Percentiles rank a stretch among this genome's conserved stretches.
Evolutionary conservation across 2,113 vertebrate species (phyloP).

Genomic region (Grallaria varia): DNA sequence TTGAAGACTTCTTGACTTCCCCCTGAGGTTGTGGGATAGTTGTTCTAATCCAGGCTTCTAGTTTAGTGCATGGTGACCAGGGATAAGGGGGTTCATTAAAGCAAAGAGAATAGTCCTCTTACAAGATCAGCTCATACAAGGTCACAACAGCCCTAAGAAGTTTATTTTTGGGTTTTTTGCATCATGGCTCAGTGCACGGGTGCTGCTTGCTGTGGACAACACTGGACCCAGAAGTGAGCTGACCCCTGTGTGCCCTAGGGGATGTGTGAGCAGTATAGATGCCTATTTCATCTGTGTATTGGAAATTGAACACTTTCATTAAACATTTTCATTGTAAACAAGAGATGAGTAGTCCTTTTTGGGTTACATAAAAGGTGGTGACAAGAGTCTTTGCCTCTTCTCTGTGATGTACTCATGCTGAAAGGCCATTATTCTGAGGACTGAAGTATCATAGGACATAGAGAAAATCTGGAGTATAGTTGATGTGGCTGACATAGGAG

Average conservation of each 20-base stretch:
- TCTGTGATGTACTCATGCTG: neutral
- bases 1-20: neutral
- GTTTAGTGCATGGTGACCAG: neutral
- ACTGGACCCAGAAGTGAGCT: neutral
- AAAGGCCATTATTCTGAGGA: neutral
- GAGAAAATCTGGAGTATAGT: neutral
- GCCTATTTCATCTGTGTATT: neutral
- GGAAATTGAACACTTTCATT: neutral
- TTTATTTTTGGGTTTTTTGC: neutral
- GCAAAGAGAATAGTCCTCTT: neutral
- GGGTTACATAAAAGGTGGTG: neutral
- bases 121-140: neutral
- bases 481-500: neutral
- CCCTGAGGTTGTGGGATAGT: neutral
- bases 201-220: neutral
- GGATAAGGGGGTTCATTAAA: neutral
- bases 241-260: neutral
- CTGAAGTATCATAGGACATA: neutral
- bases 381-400: neutral
- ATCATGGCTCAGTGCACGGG: neutral
- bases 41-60: neutral
- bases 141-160: neutral
- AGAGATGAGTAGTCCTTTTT: neutral
- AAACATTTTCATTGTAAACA: neutral
- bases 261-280: rapidly evolving